Base-by-base conservation (phyloP, 1,140 invertebrate species). In the Meteorus sp. region DNA sequence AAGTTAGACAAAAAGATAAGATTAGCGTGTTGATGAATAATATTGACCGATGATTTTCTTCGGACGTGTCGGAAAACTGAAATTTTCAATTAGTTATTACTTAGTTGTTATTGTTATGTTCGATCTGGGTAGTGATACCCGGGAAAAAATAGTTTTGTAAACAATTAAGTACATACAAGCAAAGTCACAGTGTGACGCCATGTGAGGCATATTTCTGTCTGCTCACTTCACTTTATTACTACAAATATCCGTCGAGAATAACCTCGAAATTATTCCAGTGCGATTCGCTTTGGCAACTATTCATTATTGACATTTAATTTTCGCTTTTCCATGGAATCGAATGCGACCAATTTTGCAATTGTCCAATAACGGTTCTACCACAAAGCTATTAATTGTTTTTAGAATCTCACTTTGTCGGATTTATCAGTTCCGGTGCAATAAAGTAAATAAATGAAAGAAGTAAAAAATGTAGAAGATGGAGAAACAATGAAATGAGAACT, bases 61-160 rank as follows among this genome's bases (percentile, higher is more conserved):
- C n/a, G n/a, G n/a, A n/a, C n/a, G n/a, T n/a, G n/a, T n/a, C n/a
- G n/a, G n/a, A n/a, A n/a, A n/a, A n/a, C n/a, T n/a, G n/a, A n/a
- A n/a, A n/a, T n/a, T n/a, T n/a, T n/a, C n/a, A n/a, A n/a, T n/a
- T n/a, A n/a, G n/a, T n/a, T n/a, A n/a, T n/a, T n/a, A n/a, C n/a
- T n/a, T n/a, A n/a, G n/a, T n/a, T n/a, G n/a, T n/a, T n/a, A n/a
- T n/a, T n/a, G n/a, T 56, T 25, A 55, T 60, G 53, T 56, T 60
- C 45, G 41, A 48, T 60, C 25, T 11, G 33, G 33, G 51, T 50
- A 22, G 53, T 19, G 50, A 56, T 55, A 33, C 35, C 37, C 31
- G 33, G 17, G 33, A 39, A 22, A 25, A 31, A 45, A n/a, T n/a
- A n/a, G n/a, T n/a, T 51, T 56, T 60, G 44, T 60, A 60, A 60